Conservation (phyloP, 2,797 vertebrate species). For the Pempheris klunzingeri region DNA sequence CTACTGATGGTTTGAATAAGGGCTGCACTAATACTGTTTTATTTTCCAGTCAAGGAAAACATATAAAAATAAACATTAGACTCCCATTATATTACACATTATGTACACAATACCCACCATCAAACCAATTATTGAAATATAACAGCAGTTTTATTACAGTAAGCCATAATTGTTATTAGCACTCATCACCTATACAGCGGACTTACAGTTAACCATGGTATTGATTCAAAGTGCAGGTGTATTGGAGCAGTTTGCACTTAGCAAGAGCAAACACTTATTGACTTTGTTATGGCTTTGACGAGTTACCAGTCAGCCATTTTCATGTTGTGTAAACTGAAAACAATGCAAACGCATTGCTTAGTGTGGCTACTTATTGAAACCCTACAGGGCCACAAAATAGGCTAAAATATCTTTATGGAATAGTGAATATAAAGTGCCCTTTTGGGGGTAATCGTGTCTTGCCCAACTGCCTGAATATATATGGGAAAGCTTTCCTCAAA, state of each 20-base stretch:
- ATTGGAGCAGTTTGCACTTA: slow-evolving; percentile 10
- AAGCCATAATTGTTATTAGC: background rate
- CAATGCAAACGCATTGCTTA: slow-evolving; percentile 46
- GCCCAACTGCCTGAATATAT: slow-evolving; percentile 56
- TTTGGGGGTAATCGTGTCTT: slow-evolving; percentile 59
- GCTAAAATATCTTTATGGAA: slow-evolving; percentile 35
- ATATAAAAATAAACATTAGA: too few species aligned
- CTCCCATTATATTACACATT: background rate
- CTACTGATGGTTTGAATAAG: background rate
- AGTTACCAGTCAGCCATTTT: slow-evolving; percentile 4
- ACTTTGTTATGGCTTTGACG: slow-evolving; percentile 24
- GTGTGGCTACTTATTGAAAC: slow-evolving; percentile 58
- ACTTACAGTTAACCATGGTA: background rate
- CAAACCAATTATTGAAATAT: background rate
- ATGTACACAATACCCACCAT: background rate
- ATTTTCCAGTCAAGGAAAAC: background rate
- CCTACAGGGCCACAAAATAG: slow-evolving; percentile 21
- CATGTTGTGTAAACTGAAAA: slow-evolving; percentile 60
- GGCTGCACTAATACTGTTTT: background rate
- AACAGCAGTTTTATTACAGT: background rate
- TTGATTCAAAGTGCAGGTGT: slow-evolving; percentile 2
- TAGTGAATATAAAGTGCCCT: slow-evolving; percentile 51
- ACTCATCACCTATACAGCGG: background rate
- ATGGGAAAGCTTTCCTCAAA: slow-evolving; percentile 60
- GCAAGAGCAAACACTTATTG: background rate